These are phyloP conservation scores for Hippotragus niger DNA, from an alignment of 2,113 vertebrate genomes.

Conservation along the genomic window DNA sequence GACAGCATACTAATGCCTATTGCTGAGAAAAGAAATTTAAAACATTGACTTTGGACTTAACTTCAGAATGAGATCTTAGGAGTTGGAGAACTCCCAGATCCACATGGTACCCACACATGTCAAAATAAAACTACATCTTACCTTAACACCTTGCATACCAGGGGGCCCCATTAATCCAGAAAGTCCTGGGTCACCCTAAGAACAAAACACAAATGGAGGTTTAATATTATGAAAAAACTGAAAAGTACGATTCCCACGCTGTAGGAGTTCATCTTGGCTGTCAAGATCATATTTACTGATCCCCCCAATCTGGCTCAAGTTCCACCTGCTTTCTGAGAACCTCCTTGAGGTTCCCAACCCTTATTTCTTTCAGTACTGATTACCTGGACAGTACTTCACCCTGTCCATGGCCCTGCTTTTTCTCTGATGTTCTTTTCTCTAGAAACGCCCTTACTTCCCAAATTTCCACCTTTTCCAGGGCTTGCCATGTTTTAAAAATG, in stretches of 20 bases:
- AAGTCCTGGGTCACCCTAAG: conserved; percentile 89
- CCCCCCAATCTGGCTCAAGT: neutral
- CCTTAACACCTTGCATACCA: conserved; percentile 88
- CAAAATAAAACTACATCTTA: conserved; percentile 75
- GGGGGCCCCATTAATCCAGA: conserved; percentile 84
- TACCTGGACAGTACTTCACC: neutral
- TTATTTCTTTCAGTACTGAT: neutral
- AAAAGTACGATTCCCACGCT: neutral
- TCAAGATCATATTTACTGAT: neutral
- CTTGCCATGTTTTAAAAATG: neutral
- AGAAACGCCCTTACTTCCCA: neutral
- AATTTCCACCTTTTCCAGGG: neutral
- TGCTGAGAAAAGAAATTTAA: neutral
- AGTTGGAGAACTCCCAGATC: neutral
- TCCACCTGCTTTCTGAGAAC: neutral
- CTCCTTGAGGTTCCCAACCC: neutral
- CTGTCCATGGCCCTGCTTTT: neutral
- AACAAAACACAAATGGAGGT: conserved; percentile 51
- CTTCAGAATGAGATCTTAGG: neutral
- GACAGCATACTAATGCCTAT: neutral
- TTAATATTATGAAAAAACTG: neutral
- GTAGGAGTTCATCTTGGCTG: neutral
- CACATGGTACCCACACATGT: neutral
- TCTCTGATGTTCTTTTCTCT: neutral
- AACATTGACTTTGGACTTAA: neutral